A percentile compares a stretch with the other conserved stretches of the same genome.
These are phyloP conservation scores for Muscicapa comitata DNA, from an alignment of 2,797 vertebrate genomes.

Conservation along the genomic window DNA sequence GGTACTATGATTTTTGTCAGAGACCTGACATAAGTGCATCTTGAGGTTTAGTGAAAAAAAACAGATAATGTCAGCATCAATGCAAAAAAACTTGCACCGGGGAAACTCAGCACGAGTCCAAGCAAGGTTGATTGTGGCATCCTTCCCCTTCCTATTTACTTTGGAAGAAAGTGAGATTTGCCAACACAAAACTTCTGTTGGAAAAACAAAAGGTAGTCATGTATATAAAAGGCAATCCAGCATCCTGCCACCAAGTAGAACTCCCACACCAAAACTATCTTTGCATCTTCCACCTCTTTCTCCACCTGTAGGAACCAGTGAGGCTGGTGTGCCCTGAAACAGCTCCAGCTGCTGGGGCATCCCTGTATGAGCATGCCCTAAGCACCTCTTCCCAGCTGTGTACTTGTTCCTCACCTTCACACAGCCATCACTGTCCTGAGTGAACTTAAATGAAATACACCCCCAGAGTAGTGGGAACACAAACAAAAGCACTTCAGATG, in stretches of 20 bases:
- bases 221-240: background rate
- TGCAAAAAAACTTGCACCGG: background rate
- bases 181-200: background rate
- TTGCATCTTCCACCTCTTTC: background rate
- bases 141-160: background rate
- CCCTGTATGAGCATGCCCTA: background rate
- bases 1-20: background rate
- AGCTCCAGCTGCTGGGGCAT: background rate
- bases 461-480: background rate
- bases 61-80: background rate
- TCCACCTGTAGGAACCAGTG: background rate
- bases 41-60: background rate
- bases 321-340: fast-evolving
- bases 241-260: background rate
- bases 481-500: background rate
- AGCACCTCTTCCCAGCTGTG: fast-evolving
- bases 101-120: background rate
- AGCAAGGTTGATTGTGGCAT: background rate
- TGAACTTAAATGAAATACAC: background rate
- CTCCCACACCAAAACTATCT: background rate
- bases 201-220: background rate
- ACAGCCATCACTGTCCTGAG: fast-evolving
- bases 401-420: background rate
- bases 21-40: background rate
- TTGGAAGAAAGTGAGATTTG: background rate